Conservation (phyloP, 2,113 vertebrate species). For the Pluvianellus socialis region DNA sequence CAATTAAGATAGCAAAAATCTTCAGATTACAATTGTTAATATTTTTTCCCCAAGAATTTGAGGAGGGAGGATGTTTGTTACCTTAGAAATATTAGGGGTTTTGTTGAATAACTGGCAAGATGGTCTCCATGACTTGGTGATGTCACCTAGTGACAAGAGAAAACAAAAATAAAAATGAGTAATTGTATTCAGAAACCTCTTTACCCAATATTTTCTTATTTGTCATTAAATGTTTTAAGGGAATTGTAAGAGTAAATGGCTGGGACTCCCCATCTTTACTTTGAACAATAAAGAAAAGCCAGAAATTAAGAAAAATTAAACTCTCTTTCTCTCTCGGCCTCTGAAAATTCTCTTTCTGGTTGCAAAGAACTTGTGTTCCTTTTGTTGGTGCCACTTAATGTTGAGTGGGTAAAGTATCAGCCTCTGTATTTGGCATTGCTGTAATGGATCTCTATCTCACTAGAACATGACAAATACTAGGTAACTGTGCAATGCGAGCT, state of each 20-base stretch:
- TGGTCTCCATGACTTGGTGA: background rate
- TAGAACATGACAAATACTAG: background rate
- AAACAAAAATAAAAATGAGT: background rate
- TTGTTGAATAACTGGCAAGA: background rate
- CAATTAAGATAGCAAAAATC: background rate
- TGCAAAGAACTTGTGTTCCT: background rate
- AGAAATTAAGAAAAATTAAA: background rate
- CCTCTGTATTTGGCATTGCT: background rate
- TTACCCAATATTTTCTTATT: background rate
- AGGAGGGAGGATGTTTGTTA: background rate
- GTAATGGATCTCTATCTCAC: background rate
- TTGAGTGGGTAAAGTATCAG: background rate
- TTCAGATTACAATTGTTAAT: background rate
- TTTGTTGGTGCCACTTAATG: background rate
- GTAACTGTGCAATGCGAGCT: background rate
- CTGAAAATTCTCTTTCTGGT: background rate
- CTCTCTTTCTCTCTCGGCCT: background rate
- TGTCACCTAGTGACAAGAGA: background rate
- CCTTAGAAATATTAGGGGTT: background rate
- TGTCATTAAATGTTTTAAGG: background rate
- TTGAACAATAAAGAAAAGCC: background rate
- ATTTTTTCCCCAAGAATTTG: background rate
- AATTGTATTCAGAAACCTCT: background rate
- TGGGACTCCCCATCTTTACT: background rate
- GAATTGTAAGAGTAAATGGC: background rate